Conservation (phyloP, 92 coral and sea anemone species). For the Siderastrea siderea region DNA sequence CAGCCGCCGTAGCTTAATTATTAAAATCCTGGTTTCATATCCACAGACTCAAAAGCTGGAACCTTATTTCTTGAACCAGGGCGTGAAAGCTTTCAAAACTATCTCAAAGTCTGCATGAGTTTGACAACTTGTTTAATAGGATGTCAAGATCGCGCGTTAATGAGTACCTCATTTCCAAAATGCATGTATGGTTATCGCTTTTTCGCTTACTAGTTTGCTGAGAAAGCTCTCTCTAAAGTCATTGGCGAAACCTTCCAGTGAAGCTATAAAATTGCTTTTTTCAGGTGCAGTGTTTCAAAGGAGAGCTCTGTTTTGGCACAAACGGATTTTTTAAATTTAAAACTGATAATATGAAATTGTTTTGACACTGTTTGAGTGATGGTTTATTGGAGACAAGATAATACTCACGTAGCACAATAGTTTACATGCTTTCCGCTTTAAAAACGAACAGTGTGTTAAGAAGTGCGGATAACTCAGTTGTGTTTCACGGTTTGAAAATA, state of each 20-base stretch:
- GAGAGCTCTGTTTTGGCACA: neutral
- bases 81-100: too few species aligned
- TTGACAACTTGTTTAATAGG: neutral
- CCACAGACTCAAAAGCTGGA: neutral
- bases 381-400: neutral
- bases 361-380: conserved; percentile 18
- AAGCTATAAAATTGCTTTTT: neutral
- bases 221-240: neutral
- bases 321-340: neutral
- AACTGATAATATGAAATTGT: neutral
- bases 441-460: neutral
- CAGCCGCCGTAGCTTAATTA: neutral
- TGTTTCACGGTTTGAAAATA: neutral
- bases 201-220: neutral
- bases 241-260: neutral
- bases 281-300: neutral
- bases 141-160: neutral
- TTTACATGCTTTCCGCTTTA: neutral
- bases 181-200: neutral
- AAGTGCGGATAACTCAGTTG: neutral
- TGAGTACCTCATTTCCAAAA: neutral
- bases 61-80: neutral
- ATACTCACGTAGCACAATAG: neutral
- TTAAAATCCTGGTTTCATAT: neutral
- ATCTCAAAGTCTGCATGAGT: too few species aligned